These are phyloP conservation scores for Drosophila pseudotakahashii DNA, from an alignment of 2,888 invertebrate genomes.

Conservation along the genomic window DNA sequence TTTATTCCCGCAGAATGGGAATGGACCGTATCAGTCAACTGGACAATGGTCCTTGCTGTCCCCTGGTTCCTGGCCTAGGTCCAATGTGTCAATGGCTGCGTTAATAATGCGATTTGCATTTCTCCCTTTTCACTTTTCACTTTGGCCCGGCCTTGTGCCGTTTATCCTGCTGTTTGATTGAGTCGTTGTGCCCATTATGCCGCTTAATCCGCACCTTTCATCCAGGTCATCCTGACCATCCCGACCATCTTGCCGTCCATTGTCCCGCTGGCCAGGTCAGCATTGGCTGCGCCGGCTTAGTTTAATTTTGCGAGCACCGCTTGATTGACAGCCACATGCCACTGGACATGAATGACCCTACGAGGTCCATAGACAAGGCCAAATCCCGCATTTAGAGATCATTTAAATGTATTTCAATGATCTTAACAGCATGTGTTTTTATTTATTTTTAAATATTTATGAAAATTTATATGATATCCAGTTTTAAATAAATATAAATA, in stretches of 20 bases:
- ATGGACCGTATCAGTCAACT: slow-evolving; percentile 31
- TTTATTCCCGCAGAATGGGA: slow-evolving; percentile 25
- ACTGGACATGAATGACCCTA: slow-evolving; percentile 39
- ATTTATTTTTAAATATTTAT: neutral
- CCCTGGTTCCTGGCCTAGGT: slow-evolving; percentile 34
- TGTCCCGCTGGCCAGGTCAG: slow-evolving; percentile 36
- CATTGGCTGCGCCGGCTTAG: slow-evolving; percentile 64
- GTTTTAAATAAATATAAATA: too few species aligned
- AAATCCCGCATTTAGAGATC: slow-evolving; percentile 1
- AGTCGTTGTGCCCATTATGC: slow-evolving; percentile 61
- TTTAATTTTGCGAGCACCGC: slow-evolving; percentile 51
- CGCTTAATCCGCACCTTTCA: slow-evolving; percentile 68
- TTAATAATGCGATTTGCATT: slow-evolving; percentile 84
- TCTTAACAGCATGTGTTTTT: neutral
- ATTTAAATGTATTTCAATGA: neutral
- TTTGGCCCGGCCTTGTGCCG: slow-evolving; percentile 33
- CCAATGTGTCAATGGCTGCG: slow-evolving; percentile 70
- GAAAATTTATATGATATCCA: too few species aligned
- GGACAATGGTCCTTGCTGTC: slow-evolving; percentile 53
- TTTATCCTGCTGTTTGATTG: slow-evolving; percentile 73
- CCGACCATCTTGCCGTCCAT: slow-evolving; percentile 21
- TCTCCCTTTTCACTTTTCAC: slow-evolving; percentile 55
- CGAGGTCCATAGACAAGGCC: slow-evolving; percentile 1
- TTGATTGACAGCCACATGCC: slow-evolving; percentile 70
- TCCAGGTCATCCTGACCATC: slow-evolving; percentile 19